Base-by-base conservation (phyloP, 1,140 invertebrate genomes). In the Papilio glaucus region DNA sequence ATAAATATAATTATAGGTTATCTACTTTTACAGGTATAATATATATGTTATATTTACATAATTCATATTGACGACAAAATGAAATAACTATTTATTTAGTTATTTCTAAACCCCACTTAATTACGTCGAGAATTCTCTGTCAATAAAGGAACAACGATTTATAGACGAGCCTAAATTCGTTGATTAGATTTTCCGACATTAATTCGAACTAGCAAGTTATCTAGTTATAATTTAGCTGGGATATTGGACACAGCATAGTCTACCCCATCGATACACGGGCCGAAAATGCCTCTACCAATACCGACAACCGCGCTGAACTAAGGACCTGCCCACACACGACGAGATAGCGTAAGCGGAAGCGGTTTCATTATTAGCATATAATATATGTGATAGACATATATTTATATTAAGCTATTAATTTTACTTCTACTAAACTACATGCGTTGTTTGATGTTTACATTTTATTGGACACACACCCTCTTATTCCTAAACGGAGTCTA, bases 201-300 rank as follows among this genome's bases (percentile, higher is more conserved):
- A 69, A 53, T 53, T 53, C 67, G 67, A 53, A 37, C 67, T 42
- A 15, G 15, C 65, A 53, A 69, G 67, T 69, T 69, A 69, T 69
- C 67, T 69, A 69, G 67, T 69, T 69, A 69, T 69, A 69, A 69
- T 69, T 69, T 49, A 69, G 67, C 67, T 45, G n/a, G 67, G 41
- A 69, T 69, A 69, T 69, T 69, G 67, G 67, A 69, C 67, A 69
- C 42, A 15, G 42, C 49, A 69, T 69, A 49, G 42, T 53, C 65
- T 69, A 37, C 65, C 63, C 65, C 42, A 69, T 69, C 65, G 65
- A 69, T 69, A 69, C 65, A 69, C 49, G 65, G 65, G 49, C 42
- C 73, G 24, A 83, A 82, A 86, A 83, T 79, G 76, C 72, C 72
- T 77, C 77, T 72, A 78, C 79, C 83, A 80, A 84, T 83, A 82